phyloP scores from a whole-genome alignment of 2,888 invertebrate genomes.

The Gasteruption jaculator region DNA sequence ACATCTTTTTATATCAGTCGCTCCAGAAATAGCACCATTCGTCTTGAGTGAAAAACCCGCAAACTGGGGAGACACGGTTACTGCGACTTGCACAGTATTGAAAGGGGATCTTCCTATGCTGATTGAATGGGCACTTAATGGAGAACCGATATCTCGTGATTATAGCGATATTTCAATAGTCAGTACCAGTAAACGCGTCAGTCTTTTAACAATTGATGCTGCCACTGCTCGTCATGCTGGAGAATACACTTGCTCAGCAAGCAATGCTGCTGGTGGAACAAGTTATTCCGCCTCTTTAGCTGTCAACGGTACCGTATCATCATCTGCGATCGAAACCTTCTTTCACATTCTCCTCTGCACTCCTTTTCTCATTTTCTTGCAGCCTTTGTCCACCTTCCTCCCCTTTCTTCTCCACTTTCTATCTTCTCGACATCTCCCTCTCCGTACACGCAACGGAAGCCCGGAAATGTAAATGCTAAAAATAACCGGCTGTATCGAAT shows the following conservation, averaged over 20 bases:
- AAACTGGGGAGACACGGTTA: conserved; percentile 67
- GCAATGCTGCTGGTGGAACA: conserved; percentile 62
- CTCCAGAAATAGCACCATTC: conserved; percentile 70
- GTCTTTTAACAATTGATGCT: conserved; percentile 62
- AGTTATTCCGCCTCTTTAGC: conserved; percentile 61
- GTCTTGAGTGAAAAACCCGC: conserved; percentile 67
- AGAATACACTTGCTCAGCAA: conserved; percentile 64
- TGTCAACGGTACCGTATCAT: conserved; percentile 58
- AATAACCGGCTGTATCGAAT: not conserved
- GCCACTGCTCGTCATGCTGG: conserved; percentile 64
- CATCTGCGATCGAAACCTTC: conserved; percentile 5
- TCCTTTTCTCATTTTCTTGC: not conserved
- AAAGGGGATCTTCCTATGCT: conserved; percentile 73
- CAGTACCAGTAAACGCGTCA: conserved; percentile 61
- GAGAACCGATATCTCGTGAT: conserved; percentile 52
- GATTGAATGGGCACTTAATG: conserved; percentile 72
- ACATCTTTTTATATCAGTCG: conserved; percentile 59
- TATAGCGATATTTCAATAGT: conserved; percentile 54
- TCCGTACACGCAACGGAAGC: too few relatives aligned
- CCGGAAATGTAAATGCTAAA: too few relatives aligned
- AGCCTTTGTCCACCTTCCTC: not conserved
- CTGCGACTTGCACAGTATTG: conserved; percentile 65
- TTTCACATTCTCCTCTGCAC: conserved; percentile 1
- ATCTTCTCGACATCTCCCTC: too few relatives aligned
- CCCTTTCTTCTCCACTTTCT: not conserved